Base-by-base conservation (phyloP, 2,113 vertebrate species). In the Crotalus horridus region DNA sequence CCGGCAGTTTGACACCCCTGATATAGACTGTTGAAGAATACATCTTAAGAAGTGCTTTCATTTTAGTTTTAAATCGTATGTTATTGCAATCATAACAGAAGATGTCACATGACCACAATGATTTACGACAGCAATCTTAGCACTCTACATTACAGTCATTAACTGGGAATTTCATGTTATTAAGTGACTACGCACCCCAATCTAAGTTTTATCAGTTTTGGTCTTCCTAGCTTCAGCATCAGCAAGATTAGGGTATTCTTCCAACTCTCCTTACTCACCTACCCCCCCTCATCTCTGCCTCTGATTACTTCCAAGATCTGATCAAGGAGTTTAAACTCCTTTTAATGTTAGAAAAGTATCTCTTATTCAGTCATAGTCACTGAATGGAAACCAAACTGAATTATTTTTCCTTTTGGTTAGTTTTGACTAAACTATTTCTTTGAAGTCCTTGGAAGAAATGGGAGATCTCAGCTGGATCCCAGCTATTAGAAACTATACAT, bases 11-110 rank as follows among this genome's bases (percentile, higher is more conserved):
- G 46, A 46, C 46, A 46, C 46, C 46, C 46, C 4, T 46, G 46
- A 69, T 85, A 97, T 51, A 51, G 86, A 8, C 91, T 95, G 92
- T 94, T 95, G 93, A 95, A 96, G 92, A 94, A 93, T 17, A 90
- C 91, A 87, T 64, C 93, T 95, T 95, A 93, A 97, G 91, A 53
- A 91, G 1, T 91, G 24, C 5, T 89, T 91, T 39, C 29, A 89
- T 92, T 94, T 55, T 24, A 93, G n/a, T 92, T 95, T 93, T 93
- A 51, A 51, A 51, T 48, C 48, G 24, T 64, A 64, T 0, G 1
- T 64, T 64, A 26, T 64, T 29, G 3, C 3, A 64, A 29, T 64
- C 26, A 64, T 64, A 64, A 64, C 29, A 64, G 29, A 11, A 64
- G 4, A 5, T 64, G 26, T 64, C 61, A 64, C 61, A 29, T 64